Evolutionary conservation across 2,888 invertebrate species (phyloP).

Genomic region (Mesorhabditis sp.): DNA sequence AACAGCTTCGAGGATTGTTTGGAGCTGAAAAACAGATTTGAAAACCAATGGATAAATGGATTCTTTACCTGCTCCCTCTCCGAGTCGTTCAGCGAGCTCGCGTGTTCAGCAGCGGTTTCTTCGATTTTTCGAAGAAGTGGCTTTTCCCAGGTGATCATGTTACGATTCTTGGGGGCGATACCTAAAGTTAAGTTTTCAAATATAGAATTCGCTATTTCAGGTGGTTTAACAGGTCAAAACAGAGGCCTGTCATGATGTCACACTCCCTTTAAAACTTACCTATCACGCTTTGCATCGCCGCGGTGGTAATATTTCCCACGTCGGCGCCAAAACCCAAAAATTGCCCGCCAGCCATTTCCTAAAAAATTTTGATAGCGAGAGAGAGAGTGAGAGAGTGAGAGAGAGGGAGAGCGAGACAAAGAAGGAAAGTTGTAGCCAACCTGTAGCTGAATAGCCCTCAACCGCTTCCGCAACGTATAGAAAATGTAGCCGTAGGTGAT

Average conservation of each 20-base stretch:
- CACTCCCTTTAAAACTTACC: slow-evolving; percentile 24
- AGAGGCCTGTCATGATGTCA: background rate
- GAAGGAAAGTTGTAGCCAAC: slow-evolving; percentile 17
- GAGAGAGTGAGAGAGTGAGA: background rate
- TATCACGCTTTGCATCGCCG: slow-evolving; percentile 55
- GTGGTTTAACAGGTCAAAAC: too few species aligned
- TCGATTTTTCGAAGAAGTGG: slow-evolving; percentile 55
- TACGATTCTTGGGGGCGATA: slow-evolving; percentile 52
- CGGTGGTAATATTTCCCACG: slow-evolving; percentile 54
- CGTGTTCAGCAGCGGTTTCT: slow-evolving; percentile 57
- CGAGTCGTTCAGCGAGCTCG: slow-evolving; percentile 52
- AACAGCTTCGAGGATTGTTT: slow-evolving; percentile 54
- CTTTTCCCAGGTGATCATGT: slow-evolving; percentile 58
- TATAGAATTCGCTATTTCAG: too few species aligned
- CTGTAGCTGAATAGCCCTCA: slow-evolving; percentile 55
- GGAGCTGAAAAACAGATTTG: slow-evolving; percentile 34
- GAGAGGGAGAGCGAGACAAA: too few species aligned
- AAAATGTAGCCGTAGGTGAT: slow-evolving; percentile 61
- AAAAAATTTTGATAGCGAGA: slow-evolving; percentile 12
- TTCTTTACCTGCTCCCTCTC: slow-evolving; percentile 18
- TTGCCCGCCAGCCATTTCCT: slow-evolving; percentile 56
- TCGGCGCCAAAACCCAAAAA: slow-evolving; percentile 57
- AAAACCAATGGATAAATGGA: too few species aligned
- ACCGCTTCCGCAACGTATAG: slow-evolving; percentile 57
- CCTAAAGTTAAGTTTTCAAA: slow-evolving; percentile 25